Conservation (phyloP, 2,888 invertebrate genomes). For the Heliconius ethilla region DNA sequence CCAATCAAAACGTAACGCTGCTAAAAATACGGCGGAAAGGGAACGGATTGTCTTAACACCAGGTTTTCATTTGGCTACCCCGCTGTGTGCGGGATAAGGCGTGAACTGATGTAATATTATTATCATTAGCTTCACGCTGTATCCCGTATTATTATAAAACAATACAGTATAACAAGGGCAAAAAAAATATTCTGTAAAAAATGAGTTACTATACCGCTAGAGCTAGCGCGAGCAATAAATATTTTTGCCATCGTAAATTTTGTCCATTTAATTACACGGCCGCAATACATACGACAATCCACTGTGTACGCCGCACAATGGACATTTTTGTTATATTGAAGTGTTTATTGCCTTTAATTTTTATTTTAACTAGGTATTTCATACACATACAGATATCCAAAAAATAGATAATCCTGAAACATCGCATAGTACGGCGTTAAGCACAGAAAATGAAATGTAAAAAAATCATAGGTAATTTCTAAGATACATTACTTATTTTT, state of each 20-base stretch:
- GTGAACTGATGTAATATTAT: too few relatives aligned
- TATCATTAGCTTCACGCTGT: too few relatives aligned
- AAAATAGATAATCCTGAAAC: not conserved
- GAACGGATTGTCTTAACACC: too few relatives aligned
- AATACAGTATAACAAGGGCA: not conserved
- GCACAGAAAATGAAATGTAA: too few relatives aligned
- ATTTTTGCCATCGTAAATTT: slow-evolving; percentile 65
- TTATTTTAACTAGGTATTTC: not conserved
- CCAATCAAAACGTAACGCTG: too few relatives aligned
- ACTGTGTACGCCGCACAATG: slow-evolving; percentile 69
- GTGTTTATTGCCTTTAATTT: slow-evolving; percentile 16
- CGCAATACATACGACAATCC: slow-evolving; percentile 59
- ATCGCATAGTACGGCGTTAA: too few relatives aligned
- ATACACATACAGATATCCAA: too few relatives aligned
- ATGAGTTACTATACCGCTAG: slow-evolving; percentile 3
- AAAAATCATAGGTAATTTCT: too few relatives aligned
- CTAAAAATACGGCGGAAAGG: too few relatives aligned
- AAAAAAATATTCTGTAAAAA: not conserved
- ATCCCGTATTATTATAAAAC: not conserved
- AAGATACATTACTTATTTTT: too few relatives aligned
- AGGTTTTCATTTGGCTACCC: too few relatives aligned
- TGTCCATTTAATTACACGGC: slow-evolving; percentile 66
- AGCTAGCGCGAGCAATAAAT: slow-evolving; percentile 47
- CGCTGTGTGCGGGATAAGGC: too few relatives aligned
- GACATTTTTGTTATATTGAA: slow-evolving; percentile 49